Evolutionary conservation across 2,113 vertebrate genomes (phyloP).

Genomic region (Sinocyclocheilus anshuiensis): DNA sequence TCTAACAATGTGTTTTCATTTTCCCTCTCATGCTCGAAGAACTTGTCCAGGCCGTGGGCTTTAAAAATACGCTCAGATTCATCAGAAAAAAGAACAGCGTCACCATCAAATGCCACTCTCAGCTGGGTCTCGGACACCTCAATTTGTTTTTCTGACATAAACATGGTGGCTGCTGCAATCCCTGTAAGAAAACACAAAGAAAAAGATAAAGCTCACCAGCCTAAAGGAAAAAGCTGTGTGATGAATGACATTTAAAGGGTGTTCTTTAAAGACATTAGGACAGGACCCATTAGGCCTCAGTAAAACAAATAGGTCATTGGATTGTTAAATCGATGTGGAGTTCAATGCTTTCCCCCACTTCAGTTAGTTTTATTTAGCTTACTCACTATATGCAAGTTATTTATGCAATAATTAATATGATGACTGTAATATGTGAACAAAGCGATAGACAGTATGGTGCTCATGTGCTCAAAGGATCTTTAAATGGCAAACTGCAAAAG

Average conservation of each 20-base stretch:
- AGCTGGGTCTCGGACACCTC: conserved; percentile 88
- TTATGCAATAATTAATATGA: not conserved
- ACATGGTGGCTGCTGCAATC: conserved; percentile 96
- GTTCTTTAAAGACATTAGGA: not conserved
- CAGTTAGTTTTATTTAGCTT: not conserved
- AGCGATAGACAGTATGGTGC: not conserved
- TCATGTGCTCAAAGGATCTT: not conserved
- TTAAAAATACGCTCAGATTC: conserved; percentile 97
- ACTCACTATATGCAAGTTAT: not conserved
- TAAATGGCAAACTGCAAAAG: not conserved
- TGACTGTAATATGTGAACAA: not conserved
- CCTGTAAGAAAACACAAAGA: conserved; percentile 70
- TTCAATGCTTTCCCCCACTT: not conserved
- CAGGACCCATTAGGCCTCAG: not conserved
- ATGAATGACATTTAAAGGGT: conserved; percentile 21
- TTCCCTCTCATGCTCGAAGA: conserved; percentile 92
- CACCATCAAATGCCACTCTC: conserved; percentile 93
- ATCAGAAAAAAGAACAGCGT: conserved; percentile 95
- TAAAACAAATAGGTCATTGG: conserved; percentile 38
- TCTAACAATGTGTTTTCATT: conserved; percentile 93
- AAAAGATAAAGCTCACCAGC: not conserved
- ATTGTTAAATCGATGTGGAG: not conserved
- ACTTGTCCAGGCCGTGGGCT: conserved; percentile 92
- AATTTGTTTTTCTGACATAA: conserved; percentile 83
- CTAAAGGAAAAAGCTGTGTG: not conserved